phyloP scores from a whole-genome alignment of 2,113 vertebrate genomes.

The Oreocharis arfaki region DNA sequence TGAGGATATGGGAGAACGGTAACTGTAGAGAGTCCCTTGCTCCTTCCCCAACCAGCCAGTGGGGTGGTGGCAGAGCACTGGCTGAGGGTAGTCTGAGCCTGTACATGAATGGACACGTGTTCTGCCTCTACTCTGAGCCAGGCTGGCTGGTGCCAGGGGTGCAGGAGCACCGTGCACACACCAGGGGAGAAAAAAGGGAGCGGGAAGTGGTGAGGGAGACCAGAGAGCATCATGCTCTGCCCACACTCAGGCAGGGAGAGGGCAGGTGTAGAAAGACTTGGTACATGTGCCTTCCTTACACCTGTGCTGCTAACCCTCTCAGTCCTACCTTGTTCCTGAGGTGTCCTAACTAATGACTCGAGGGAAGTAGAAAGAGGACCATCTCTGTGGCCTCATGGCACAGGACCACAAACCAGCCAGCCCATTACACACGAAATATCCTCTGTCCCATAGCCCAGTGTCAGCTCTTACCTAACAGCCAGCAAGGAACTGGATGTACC shows the following conservation, averaged over 20 bases:
- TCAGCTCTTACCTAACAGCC: not conserved
- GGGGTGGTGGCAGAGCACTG: not conserved
- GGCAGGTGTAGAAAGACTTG: not conserved
- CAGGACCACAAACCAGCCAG: not conserved
- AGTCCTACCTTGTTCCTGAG: not conserved
- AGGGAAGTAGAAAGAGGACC: not conserved
- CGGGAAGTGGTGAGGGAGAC: rapidly evolving
- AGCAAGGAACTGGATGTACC: not conserved
- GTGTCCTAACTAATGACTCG: not conserved
- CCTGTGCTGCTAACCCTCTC: not conserved
- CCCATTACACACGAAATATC: not conserved
- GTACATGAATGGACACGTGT: not conserved
- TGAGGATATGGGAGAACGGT: rapidly evolving
- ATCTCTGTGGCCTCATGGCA: not conserved
- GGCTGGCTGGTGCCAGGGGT: not conserved
- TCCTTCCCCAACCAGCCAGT: no score
- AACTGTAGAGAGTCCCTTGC: not conserved
- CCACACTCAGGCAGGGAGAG: not conserved
- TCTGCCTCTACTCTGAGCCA: not conserved
- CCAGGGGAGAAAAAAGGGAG: not conserved
- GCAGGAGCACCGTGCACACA: rapidly evolving
- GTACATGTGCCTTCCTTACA: not conserved
- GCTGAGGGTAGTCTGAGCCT: not conserved
- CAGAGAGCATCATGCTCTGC: not conserved
- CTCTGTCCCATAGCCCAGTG: not conserved